phyloP scores from a whole-genome alignment of 2,888 invertebrate species.

The Drosophila meridiana region DNA sequence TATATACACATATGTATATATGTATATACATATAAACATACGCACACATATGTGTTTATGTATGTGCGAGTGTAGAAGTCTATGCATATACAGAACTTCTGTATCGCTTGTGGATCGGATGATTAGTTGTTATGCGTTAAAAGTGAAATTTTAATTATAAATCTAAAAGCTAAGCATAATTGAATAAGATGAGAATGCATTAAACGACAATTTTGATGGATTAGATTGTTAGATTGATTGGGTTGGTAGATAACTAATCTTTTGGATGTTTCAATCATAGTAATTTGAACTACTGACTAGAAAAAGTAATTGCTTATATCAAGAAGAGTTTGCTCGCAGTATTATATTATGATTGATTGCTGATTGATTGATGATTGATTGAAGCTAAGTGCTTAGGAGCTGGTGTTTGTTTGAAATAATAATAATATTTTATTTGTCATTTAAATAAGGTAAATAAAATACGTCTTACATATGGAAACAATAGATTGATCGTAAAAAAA shows the following conservation, averaged over 20 bases:
- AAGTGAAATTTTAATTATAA: not conserved
- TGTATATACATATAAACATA: not conserved
- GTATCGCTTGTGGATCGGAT: slow-evolving; percentile 1
- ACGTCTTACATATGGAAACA: no score
- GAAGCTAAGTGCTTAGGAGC: no score
- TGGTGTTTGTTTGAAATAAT: no score
- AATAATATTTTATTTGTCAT: no score
- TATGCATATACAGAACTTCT: not conserved
- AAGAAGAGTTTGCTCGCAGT: no score
- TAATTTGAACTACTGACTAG: no score
- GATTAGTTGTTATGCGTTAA: not conserved
- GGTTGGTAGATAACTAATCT: not conserved
- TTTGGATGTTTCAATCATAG: not conserved
- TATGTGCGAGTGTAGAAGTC: not conserved
- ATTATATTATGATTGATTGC: no score
- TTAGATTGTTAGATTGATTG: not conserved
- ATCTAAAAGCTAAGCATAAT: not conserved
- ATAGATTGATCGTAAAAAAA: no score
- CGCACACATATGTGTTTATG: no score
- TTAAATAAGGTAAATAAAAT: no score
- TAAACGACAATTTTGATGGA: not conserved
- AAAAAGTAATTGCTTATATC: no score
- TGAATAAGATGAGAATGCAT: not conserved
- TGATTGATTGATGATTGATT: no score
- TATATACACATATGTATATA: not conserved